These are phyloP conservation scores for Fabriciana adippe DNA, from an alignment of 2,888 invertebrate species.

Conservation along the genomic window DNA sequence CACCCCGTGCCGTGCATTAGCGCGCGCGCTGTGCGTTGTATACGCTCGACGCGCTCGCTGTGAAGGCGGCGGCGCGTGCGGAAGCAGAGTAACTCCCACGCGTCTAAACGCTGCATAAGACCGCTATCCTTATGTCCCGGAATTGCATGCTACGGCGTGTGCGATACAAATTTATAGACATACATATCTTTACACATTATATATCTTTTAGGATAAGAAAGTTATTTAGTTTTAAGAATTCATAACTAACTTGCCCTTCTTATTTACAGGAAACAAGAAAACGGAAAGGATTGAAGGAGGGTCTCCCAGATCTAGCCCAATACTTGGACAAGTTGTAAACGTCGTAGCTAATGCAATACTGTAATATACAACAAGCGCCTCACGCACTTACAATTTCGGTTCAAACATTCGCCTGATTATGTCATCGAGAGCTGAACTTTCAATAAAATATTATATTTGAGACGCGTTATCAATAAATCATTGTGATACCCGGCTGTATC, in stretches of 20 bases:
- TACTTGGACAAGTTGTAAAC: slow-evolving; percentile 99
- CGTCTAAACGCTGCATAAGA: slow-evolving; percentile 87
- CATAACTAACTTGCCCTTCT: slow-evolving; percentile 31
- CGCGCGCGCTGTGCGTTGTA: slow-evolving; percentile 58
- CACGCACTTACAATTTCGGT: slow-evolving; percentile 61
- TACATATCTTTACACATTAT: no score
- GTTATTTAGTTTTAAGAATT: background rate
- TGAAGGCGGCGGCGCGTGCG: slow-evolving; percentile 67
- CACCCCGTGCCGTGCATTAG: slow-evolving; percentile 63
- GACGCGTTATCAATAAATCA: slow-evolving; percentile 58
- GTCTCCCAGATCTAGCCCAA: slow-evolving; percentile 96
- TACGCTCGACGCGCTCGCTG: slow-evolving; percentile 46
- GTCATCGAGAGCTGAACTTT: slow-evolving; percentile 43
- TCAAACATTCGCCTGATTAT: slow-evolving; percentile 46
- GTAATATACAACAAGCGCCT: slow-evolving; percentile 76
- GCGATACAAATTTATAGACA: slow-evolving; percentile 77
- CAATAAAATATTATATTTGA: slow-evolving; percentile 58
- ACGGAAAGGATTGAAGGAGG: slow-evolving; percentile 99
- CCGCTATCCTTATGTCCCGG: slow-evolving; percentile 91
- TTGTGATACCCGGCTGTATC: slow-evolving; percentile 56
- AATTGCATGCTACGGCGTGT: slow-evolving; percentile 84
- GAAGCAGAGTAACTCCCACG: slow-evolving; percentile 79
- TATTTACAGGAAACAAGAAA: slow-evolving; percentile 93
- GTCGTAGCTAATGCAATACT: slow-evolving; percentile 73
- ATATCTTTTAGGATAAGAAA: background rate